These are phyloP conservation scores for Grantiella picta DNA, from an alignment of 2,113 vertebrate species.

Conservation along the genomic window DNA sequence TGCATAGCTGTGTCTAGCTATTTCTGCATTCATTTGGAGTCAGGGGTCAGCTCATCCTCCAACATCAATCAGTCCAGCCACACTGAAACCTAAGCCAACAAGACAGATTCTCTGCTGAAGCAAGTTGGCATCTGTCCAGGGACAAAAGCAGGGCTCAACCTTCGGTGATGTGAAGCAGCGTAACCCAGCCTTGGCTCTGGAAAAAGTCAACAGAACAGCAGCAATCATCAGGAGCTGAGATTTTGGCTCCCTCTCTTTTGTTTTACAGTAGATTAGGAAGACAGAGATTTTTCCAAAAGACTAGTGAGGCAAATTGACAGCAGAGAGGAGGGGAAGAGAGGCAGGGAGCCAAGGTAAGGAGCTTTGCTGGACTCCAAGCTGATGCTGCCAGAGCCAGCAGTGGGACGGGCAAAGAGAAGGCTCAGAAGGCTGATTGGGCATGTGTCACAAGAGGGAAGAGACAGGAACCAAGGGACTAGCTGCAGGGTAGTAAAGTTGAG, in stretches of 20 bases:
- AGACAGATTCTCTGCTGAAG: not conserved
- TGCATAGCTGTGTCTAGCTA: not conserved
- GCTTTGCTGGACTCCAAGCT: not conserved
- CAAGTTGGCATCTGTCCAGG: not conserved
- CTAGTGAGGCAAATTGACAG: not conserved
- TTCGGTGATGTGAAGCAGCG: not conserved
- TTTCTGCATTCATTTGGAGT: not conserved
- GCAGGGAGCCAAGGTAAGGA: not conserved
- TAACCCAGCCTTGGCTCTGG: not conserved
- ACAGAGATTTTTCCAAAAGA: not conserved
- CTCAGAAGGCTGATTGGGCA: not conserved
- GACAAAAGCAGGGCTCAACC: not conserved
- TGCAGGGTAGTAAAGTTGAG: not conserved
- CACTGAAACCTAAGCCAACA: not conserved
- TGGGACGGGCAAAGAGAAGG: not conserved
- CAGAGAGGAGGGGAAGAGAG: not conserved
- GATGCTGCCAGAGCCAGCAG: not conserved
- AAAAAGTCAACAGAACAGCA: not conserved
- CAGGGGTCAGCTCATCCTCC: not conserved
- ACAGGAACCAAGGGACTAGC: not conserved
- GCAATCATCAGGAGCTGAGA: not conserved
- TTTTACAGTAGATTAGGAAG: slow-evolving; percentile 5
- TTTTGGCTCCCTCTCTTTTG: not conserved
- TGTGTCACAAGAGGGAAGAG: not conserved
- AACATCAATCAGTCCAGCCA: not conserved